Evolutionary conservation across 2,797 vertebrate genomes (phyloP).

Genomic region (Gadopsis bispinosus): DNA sequence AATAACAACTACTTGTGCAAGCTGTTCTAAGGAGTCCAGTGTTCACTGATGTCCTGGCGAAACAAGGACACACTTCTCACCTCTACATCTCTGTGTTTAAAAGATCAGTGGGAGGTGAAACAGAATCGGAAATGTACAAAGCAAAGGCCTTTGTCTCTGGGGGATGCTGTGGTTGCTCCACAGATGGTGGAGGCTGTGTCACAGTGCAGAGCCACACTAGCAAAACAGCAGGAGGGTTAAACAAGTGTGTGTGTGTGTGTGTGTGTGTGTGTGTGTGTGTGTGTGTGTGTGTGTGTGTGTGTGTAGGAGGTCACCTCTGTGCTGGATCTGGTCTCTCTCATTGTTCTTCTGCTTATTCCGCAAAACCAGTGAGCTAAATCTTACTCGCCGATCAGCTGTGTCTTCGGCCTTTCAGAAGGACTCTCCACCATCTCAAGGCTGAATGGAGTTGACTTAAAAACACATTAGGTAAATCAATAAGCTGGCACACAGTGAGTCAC

Average conservation of each 20-base stretch:
- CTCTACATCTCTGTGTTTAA: constrained; percentile 29
- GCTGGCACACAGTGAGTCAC: background rate
- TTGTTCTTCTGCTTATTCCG: constrained; percentile 28
- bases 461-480: constrained; percentile 59
- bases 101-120: constrained; percentile 45
- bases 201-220: constrained; percentile 48
- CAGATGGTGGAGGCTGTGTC: constrained; percentile 66
- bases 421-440: constrained; percentile 28
- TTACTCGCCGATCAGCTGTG: constrained; percentile 35
- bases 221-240: constrained; percentile 56
- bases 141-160: constrained; percentile 34
- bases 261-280: constrained; percentile 16
- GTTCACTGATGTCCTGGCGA: constrained; percentile 22
- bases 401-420: constrained; percentile 17
- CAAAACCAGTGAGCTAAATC: constrained; percentile 30
- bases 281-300: constrained; percentile 19
- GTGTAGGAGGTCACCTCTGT: constrained; percentile 24
- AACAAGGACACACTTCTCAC: constrained; percentile 60
- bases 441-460: constrained; percentile 41
- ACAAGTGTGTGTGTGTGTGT: constrained; percentile 29
- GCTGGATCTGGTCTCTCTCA: constrained; percentile 18
- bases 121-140: constrained; percentile 49
- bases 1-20: constrained; percentile 43
- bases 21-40: constrained; percentile 26
- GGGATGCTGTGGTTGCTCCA: constrained; percentile 32